Percentiles rank a stretch among this genome's conserved stretches.
Evolutionary conservation across 2,888 invertebrate genomes (phyloP).

Genomic region (Sympetrum striolatum): DNA sequence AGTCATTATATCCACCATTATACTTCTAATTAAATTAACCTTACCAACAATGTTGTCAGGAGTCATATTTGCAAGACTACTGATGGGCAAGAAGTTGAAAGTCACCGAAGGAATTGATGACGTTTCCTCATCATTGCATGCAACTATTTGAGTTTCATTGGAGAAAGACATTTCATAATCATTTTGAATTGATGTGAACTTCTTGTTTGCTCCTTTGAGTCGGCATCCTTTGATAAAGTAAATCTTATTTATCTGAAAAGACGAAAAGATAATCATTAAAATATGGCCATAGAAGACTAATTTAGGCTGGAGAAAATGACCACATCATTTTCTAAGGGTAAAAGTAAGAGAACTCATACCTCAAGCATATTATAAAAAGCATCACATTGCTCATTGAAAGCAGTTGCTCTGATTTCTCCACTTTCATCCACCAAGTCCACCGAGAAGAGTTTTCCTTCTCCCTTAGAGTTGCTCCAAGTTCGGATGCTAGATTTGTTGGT

Average conservation of each 20-base stretch:
- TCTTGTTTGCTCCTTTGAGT: constrained; percentile 94
- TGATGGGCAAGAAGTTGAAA: constrained; percentile 80
- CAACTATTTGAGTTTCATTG: constrained; percentile 70
- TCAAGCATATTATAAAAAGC: constrained; percentile 89
- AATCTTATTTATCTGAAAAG: constrained; percentile 67
- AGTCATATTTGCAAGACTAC: constrained; percentile 71
- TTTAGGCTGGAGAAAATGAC: too few relatives aligned
- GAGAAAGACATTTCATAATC: constrained; percentile 96
- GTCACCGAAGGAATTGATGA: constrained; percentile 76
- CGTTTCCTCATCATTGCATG: constrained; percentile 64
- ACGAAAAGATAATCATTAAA: background rate
- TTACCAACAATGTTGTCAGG: constrained; percentile 77
- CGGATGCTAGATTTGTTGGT: constrained; percentile 80
- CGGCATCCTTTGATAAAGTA: constrained; percentile 86
- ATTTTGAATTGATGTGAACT: constrained; percentile 81
- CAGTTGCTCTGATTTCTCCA: constrained; percentile 92
- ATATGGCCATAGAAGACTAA: too few relatives aligned
- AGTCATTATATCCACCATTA: background rate
- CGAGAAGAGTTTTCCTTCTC: constrained; percentile 93
- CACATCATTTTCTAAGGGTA: too few relatives aligned
- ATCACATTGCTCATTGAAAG: constrained; percentile 86
- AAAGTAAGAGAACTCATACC: constrained; percentile 61
- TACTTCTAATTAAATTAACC: constrained; percentile 49
- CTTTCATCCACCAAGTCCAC: constrained; percentile 93
- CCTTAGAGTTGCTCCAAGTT: constrained; percentile 89